Evolutionary conservation across 1,140 invertebrate genomes (phyloP).

Genomic region (Dendroctonus ponderosae): DNA sequence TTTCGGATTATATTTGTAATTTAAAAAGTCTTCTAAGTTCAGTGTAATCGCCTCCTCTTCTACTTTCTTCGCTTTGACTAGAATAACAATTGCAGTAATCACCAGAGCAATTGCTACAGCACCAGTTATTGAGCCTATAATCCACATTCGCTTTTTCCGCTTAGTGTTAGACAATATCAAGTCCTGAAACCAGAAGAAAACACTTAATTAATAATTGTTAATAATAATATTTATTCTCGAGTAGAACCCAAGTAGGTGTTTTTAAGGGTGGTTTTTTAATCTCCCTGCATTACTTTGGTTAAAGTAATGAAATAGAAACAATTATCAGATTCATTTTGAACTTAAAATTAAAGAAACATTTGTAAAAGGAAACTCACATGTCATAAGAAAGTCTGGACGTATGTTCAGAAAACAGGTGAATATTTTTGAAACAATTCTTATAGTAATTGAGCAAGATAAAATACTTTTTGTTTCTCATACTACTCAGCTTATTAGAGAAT

Average conservation of each 20-base stretch:
- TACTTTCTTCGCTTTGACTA: constrained; percentile 31
- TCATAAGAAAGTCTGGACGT: too few relatives aligned
- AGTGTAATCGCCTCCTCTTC: constrained; percentile 33
- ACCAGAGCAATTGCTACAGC: constrained; percentile 42
- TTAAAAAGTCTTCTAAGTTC: constrained; percentile 53
- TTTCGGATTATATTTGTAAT: constrained; percentile 51
- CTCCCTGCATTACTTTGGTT: too few relatives aligned
- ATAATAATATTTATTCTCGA: background rate
- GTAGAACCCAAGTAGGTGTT: background rate
- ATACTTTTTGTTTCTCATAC: too few relatives aligned
- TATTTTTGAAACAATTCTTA: too few relatives aligned
- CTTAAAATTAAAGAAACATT: too few relatives aligned
- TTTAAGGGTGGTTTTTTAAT: background rate
- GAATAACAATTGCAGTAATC: constrained; percentile 42
- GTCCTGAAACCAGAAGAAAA: constrained; percentile 46
- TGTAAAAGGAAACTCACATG: too few relatives aligned
- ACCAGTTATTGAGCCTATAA: constrained; percentile 42
- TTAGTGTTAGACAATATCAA: constrained; percentile 49
- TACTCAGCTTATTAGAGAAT: too few relatives aligned
- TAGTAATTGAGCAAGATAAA: too few relatives aligned
- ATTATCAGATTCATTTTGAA: too few relatives aligned
- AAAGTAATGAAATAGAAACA: too few relatives aligned
- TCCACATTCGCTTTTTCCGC: constrained; percentile 46
- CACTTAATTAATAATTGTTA: constrained; percentile 11
- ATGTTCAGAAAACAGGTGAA: too few relatives aligned